Base-by-base conservation (phyloP, 2,888 invertebrate genomes). In the Pandemis heparana region DNA sequence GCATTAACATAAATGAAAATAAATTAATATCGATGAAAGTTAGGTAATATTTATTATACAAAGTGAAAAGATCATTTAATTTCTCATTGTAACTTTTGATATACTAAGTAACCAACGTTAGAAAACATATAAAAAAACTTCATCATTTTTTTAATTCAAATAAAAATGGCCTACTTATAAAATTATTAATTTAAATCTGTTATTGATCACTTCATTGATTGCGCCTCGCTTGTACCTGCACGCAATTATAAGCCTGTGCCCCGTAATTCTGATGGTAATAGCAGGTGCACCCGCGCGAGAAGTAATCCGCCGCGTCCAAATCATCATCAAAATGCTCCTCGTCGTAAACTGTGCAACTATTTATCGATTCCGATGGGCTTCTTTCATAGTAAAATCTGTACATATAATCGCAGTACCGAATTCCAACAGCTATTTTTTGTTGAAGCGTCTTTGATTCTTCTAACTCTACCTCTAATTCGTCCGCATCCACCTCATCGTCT, bases 361-460 rank as follows among this genome's bases (percentile, higher is more conserved):
- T 48, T 18, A 61, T 69, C 1, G n/a, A 51, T 18, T 70, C 70
- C 4, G 23, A 41, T 9, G n/a, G 23, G 53, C 39, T 53, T 9
- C 62, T 62, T 18, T 41, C 53, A 14, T 70, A 62, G n/a, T 53
- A 62, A 18, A 23, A 16, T 38, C 38, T 48, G 39, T 69, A 69
- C 67, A 68, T 60, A 56, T 12, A 46, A 14, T 60, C 68, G 41
- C 68, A 68, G 38, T 38, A 48, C 12, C 43, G 59, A 56, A 68
- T 38, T 1, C 68, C 68, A 38, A 68, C 7, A 38, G n/a, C 46
- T 16, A 60, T 59, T 48, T 68, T 68, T 46, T 68, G 5, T 16
- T 68, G 67, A 1, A 68, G 32, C 14, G 67, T 23, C 46, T 6
- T 43, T 14, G 67, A 59, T 14, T 32, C 5, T 41, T 60, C 18